Conservation (phyloP, 2,888 invertebrate genomes). For the Campoletis raptor region DNA sequence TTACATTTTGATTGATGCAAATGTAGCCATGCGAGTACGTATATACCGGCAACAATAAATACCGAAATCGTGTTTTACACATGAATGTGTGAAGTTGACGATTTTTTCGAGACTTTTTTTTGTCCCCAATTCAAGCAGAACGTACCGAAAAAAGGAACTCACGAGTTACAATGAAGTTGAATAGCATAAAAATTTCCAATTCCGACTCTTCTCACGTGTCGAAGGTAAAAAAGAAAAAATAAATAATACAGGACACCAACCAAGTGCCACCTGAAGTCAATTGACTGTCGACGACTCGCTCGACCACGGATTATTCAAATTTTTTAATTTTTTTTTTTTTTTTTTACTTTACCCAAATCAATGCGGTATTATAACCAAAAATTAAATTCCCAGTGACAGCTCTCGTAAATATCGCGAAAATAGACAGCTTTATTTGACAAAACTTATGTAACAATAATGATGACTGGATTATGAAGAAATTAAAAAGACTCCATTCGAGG, state of each 20-base stretch:
- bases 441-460: slow-evolving; percentile 29
- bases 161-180: slow-evolving; percentile 42
- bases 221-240: slow-evolving; percentile 2
- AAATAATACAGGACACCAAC: slow-evolving; percentile 1
- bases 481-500: slow-evolving; percentile 54
- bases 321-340: slow-evolving; percentile 31
- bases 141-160: slow-evolving; percentile 24
- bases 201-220: slow-evolving; percentile 22
- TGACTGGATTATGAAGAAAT: slow-evolving; percentile 62
- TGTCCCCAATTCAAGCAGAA: not conserved
- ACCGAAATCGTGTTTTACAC: slow-evolving; percentile 59
- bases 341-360: not conserved
- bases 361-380: slow-evolving; percentile 26
- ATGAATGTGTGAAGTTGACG: slow-evolving; percentile 57
- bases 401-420: slow-evolving; percentile 33
- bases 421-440: slow-evolving; percentile 55
- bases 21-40: slow-evolving; percentile 18
- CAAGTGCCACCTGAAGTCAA: slow-evolving; percentile 43
- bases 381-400: slow-evolving; percentile 62
- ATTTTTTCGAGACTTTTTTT: slow-evolving; percentile 43
- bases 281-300: slow-evolving; percentile 38
- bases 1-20: slow-evolving; percentile 44
- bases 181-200: slow-evolving; percentile 41
- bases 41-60: slow-evolving; percentile 1
- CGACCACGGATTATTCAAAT: slow-evolving; percentile 53